Conservation (phyloP, 1,140 invertebrate genomes). For the Drosophila bocki region DNA sequence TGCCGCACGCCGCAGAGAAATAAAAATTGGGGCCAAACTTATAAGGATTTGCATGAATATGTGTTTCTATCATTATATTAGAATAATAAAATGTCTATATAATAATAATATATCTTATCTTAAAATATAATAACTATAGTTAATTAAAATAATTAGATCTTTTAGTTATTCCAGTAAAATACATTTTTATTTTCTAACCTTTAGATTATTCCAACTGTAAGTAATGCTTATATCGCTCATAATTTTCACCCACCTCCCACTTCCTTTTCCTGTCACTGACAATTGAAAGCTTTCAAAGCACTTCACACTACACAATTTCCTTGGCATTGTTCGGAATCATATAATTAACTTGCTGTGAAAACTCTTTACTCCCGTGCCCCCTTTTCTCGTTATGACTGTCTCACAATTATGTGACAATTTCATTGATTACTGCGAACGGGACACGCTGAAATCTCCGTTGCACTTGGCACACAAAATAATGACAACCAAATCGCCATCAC, state of each 20-base stretch:
- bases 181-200: background rate
- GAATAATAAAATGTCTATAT: background rate
- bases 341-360: constrained; percentile 30
- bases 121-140: too few species aligned
- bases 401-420: constrained; percentile 74
- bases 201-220: background rate
- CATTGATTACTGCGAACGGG: constrained; percentile 59
- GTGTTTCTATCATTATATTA: too few species aligned
- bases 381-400: constrained; percentile 7
- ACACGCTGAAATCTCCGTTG: constrained; percentile 19
- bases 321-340: constrained; percentile 36
- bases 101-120: too few species aligned
- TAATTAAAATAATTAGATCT: background rate
- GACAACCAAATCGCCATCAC: constrained; percentile 71
- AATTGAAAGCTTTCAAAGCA: constrained; percentile 24
- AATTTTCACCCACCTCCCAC: background rate
- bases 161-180: background rate
- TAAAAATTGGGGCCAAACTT: constrained; percentile 1
- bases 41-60: background rate
- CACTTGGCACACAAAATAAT: constrained; percentile 30
- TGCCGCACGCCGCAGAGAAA: constrained; percentile 13
- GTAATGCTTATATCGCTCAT: constrained; percentile 14
- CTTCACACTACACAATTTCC: constrained; percentile 23
- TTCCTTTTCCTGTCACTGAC: constrained; percentile 15
- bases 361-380: background rate